Evolutionary conservation across 2,113 vertebrate species (phyloP), one percentile per base, ranked within the genome.

Genomic region (Onychorhynchus coronatus): DNA sequence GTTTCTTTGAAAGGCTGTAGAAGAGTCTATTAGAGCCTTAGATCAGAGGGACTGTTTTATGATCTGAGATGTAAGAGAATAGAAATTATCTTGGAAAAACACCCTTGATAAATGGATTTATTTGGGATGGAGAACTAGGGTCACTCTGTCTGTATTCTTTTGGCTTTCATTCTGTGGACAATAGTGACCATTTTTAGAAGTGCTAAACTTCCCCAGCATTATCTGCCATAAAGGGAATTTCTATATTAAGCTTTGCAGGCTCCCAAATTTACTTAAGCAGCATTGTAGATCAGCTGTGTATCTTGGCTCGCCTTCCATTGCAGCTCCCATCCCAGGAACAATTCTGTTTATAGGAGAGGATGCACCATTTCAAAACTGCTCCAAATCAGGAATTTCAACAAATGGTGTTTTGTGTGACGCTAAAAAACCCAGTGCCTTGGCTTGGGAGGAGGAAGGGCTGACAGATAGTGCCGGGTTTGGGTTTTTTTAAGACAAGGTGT

Each of bases 121-220:
- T 46, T 83, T 47, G 2, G 4, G 44, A 11, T 31, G 41, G 59
- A 59, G 89, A 50, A 5, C 25, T 24, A 11, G 47, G 33, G 6
- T 80, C 0, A 0, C 44, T 37, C 37, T 63, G 58, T 58, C 66
- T 5, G 0, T 75, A 80, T 91, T 47, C 44, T 35, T 59, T 59
- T 50, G 44, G n/a, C 21, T 88, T 83, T 88, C 2, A 3, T 41
- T 47, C 58, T 77, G 71, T 82, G 78, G 89, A 65, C 71, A 83
- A 12, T 37, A n/a, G 71, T 68, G 65, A 30, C 83, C 76, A 41
- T 89, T 97, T 96, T 93, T 85, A 96, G 89, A 88, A 91, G n/a
- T 41, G 9, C 46, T 87, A 18, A 88, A 88, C 88, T 71, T 95
- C 50, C 80, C 49, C 12, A 6, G 30, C 19, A 1, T 91, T 93